Evolutionary conservation across 2,113 vertebrate genomes (phyloP), one percentile per base, ranked within the genome.

Genomic region (Cygnus buccinator): DNA sequence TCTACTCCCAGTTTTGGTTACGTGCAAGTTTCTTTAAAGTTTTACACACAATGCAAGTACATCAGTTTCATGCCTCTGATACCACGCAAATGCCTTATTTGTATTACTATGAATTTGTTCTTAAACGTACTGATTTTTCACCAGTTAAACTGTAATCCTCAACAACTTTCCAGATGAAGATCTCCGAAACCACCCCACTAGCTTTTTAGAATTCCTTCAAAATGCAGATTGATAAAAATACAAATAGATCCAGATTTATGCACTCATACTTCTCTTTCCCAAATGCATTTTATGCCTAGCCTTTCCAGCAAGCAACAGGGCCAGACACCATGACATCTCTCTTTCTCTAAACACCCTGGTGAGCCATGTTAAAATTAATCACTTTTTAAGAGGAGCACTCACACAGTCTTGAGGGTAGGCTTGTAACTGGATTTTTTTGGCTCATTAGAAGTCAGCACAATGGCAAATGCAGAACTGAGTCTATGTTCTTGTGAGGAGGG

Each of bases 251-350:
- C 70, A 33, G 31, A 66, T 88, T 83, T 75, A 67, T 22, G 33
- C 16, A 63, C 9, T 81, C 16, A 0, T 35, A 39, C 74, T 95
- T 93, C 37, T 89, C 55, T 66, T 87, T 84, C 62, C 31, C 68
- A 92, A 86, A 77, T 20, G 26, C 18, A 48, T 74, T 85, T 81
- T 59, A 65, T 44, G 21, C 33, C 23, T 57, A 59, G 16, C 59
- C 83, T 93, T 90, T 88, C 75, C 90, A 77, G 59, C 6, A 74
- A 84, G 71, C 26, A 67, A 84, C 81, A 94, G 35, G n/a, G 54
- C n/a, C 85, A 75, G 35, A 68, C 35, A 28, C 33, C 10, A 3
- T 19, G 54, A 90, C 70, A 79, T 66, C 21, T 74, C 57, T 57
- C 61, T 78, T 57, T 78, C 35, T 43, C 79, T 87, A 48, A 94